Evolutionary conservation across 2,888 invertebrate species (phyloP).

Genomic region (Neoascia interrupta): DNA sequence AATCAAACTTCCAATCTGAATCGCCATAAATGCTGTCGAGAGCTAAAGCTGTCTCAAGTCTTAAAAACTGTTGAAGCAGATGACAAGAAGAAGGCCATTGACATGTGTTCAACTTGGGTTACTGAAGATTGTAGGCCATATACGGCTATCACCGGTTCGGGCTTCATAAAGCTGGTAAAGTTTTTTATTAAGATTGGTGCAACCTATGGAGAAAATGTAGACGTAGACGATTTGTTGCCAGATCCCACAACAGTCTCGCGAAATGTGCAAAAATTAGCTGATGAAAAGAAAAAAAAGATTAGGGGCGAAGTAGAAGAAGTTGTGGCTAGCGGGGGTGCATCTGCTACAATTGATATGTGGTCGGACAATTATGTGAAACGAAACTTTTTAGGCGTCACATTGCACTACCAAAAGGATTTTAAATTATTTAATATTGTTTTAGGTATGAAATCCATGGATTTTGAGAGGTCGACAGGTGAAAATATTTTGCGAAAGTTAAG

Average conservation of each 20-base stretch:
- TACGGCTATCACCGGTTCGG: constrained; percentile 43
- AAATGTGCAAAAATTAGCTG: constrained; percentile 25
- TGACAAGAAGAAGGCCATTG: constrained; percentile 18
- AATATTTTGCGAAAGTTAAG: constrained; percentile 45
- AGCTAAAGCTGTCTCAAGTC: constrained; percentile 21
- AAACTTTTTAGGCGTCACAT: constrained; percentile 60
- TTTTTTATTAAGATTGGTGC: constrained; percentile 66
- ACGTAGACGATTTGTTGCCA: constrained; percentile 56
- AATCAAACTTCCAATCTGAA: constrained; percentile 49
- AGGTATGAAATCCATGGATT: constrained; percentile 65
- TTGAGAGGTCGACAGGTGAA: constrained; percentile 40
- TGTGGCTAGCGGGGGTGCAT: constrained; percentile 44
- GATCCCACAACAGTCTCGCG: constrained; percentile 34
- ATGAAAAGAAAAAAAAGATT: constrained; percentile 43
- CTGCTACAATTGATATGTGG: constrained; percentile 65
- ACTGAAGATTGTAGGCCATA: constrained; percentile 50
- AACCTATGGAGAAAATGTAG: constrained; percentile 51
- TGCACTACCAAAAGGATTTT: constrained; percentile 63
- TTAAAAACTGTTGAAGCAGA: constrained; percentile 17
- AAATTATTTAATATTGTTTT: constrained; percentile 48
- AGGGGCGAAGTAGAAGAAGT: constrained; percentile 31
- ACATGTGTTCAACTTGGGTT: constrained; percentile 47
- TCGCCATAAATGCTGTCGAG: constrained; percentile 44
- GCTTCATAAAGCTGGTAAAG: constrained; percentile 49
- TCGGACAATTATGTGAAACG: constrained; percentile 63